A percentile compares a stretch with the other conserved stretches of the same genome.
Evolutionary conservation across 1,140 invertebrate genomes (phyloP).

Genomic region (Ladona fulva): DNA sequence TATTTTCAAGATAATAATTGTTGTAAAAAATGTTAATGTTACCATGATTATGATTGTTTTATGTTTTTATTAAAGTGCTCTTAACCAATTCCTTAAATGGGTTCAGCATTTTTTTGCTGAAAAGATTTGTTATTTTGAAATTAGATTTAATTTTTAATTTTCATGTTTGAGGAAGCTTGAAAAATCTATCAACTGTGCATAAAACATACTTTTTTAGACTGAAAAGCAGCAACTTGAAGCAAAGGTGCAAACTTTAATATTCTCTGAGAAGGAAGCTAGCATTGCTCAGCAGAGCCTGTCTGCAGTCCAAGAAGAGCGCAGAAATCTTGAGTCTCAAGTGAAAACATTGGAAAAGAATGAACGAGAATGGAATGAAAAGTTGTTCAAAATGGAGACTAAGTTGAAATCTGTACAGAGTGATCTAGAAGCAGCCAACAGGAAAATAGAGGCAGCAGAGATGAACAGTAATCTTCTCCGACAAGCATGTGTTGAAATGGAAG

Average conservation of each 20-base stretch:
- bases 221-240: background rate
- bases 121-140: too few species aligned
- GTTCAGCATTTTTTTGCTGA: too few species aligned
- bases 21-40: too few species aligned
- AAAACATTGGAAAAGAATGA: slow-evolving; percentile 24
- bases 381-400: slow-evolving; percentile 34
- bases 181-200: too few species aligned
- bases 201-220: background rate
- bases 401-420: slow-evolving; percentile 39
- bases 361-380: slow-evolving; percentile 27
- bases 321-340: slow-evolving; percentile 14
- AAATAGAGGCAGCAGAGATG: slow-evolving; percentile 34
- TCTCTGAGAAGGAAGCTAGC: background rate
- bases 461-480: slow-evolving; percentile 65
- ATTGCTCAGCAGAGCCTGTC: background rate
- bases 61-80: too few species aligned
- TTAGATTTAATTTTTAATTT: too few species aligned
- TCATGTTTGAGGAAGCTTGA: too few species aligned
- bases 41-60: too few species aligned
- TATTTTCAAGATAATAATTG: too few species aligned
- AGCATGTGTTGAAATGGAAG: slow-evolving; percentile 66
- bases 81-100: too few species aligned
- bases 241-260: background rate
- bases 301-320: background rate
- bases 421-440: slow-evolving; percentile 36